These are phyloP conservation scores for Cenopis cana DNA, from an alignment of 2,888 invertebrate genomes.

Conservation along the genomic window DNA sequence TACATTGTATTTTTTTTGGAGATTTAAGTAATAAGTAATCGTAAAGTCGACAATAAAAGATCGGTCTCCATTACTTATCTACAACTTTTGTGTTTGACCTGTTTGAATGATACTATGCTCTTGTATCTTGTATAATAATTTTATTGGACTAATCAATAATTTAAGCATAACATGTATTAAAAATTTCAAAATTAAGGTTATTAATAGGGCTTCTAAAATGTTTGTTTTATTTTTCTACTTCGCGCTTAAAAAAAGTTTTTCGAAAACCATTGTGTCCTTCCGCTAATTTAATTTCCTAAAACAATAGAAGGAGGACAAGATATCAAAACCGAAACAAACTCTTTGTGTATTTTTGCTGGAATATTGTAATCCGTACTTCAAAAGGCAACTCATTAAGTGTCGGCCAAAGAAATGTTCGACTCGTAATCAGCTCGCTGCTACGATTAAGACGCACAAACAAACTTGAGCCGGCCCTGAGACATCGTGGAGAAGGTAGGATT, in stretches of 20 bases:
- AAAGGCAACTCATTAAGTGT: slow-evolving; percentile 74
- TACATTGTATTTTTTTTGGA: too few species aligned
- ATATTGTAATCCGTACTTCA: slow-evolving; percentile 62
- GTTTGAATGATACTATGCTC: too few species aligned
- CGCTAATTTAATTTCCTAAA: slow-evolving; percentile 8
- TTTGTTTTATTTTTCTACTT: too few species aligned
- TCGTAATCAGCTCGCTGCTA: slow-evolving; percentile 76
- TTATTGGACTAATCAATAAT: too few species aligned
- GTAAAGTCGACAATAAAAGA: too few species aligned
- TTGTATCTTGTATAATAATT: too few species aligned
- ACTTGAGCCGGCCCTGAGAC: slow-evolving; percentile 71
- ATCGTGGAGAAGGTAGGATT: slow-evolving; percentile 52
- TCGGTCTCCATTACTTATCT: too few species aligned
- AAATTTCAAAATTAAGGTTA: too few species aligned
- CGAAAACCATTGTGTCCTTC: not conserved
- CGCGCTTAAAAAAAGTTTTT: not conserved
- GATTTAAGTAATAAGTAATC: too few species aligned
- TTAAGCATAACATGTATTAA: too few species aligned
- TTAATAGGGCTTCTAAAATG: too few species aligned
- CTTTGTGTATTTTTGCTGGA: slow-evolving; percentile 57
- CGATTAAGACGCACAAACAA: slow-evolving; percentile 72
- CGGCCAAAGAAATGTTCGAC: slow-evolving; percentile 69
- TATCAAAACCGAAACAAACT: slow-evolving; percentile 50
- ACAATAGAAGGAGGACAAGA: slow-evolving; percentile 44
- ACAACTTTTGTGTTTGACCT: too few species aligned